phyloP scores from a whole-genome alignment of 2,113 vertebrate species.

The Brevimyrus niger region DNA sequence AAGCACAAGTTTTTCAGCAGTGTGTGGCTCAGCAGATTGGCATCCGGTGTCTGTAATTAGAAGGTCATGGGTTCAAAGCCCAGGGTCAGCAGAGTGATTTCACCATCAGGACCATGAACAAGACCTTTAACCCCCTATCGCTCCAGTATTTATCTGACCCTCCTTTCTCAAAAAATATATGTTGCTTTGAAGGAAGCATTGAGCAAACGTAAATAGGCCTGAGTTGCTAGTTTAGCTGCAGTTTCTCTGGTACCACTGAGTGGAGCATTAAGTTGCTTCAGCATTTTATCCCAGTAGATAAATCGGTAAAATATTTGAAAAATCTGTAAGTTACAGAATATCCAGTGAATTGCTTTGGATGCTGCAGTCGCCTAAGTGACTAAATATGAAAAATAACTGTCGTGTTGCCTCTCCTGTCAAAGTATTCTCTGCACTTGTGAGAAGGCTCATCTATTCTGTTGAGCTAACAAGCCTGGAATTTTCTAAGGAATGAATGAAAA shows the following conservation, averaged over 20 bases:
- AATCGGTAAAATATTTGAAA: neutral
- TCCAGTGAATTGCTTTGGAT: neutral
- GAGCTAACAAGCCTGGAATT: conserved; percentile 36
- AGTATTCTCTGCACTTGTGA: neutral
- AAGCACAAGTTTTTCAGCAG: neutral
- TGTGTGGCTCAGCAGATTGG: neutral
- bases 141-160: neutral
- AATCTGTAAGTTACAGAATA: conserved; percentile 1
- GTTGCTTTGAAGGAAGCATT: neutral
- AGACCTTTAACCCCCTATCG: neutral
- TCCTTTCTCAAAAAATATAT: neutral
- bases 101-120: neutral
- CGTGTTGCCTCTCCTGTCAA: neutral
- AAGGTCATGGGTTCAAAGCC: neutral
- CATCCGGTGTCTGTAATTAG: neutral
- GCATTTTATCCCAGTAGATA: neutral
- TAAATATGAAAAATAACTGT: conserved; percentile 30
- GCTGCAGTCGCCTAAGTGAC: neutral
- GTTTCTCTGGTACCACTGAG: neutral
- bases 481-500: conserved; percentile 17
- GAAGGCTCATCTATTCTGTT: conserved; percentile 31
- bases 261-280: neutral
- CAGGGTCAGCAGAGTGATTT: neutral
- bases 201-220: neutral
- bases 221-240: neutral